These are phyloP conservation scores for Dolichopus griseipennis DNA, from an alignment of 2,888 invertebrate species.

Conservation along the genomic window DNA sequence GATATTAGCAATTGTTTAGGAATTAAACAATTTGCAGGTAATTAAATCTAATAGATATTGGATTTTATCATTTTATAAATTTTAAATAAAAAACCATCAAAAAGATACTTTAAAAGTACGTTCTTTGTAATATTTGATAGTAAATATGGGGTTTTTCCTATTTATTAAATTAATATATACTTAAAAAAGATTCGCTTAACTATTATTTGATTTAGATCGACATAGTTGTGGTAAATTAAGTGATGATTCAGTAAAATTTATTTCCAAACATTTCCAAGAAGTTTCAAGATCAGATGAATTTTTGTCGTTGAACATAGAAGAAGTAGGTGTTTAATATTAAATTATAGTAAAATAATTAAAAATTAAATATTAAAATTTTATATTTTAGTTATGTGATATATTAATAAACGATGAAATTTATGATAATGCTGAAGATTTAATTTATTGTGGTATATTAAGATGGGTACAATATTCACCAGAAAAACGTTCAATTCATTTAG, in stretches of 20 bases:
- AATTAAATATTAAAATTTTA: too few species aligned
- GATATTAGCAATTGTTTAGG: conserved; percentile 19
- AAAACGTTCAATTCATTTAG: conserved; percentile 24
- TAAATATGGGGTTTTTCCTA: too few species aligned
- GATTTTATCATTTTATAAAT: too few species aligned
- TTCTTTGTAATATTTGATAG: too few species aligned
- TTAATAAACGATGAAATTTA: conserved; percentile 27
- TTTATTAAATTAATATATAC: neutral
- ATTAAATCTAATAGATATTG: too few species aligned
- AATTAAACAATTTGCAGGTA: conserved; percentile 20
- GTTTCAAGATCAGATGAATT: conserved; percentile 30
- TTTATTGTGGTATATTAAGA: conserved; percentile 27
- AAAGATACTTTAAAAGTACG: too few species aligned
- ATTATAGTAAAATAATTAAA: neutral
- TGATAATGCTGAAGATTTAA: conserved; percentile 29
- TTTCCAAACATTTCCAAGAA: conserved; percentile 29
- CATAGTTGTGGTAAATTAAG: conserved; percentile 7
- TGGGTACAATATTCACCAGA: conserved; percentile 27
- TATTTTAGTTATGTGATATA: conserved; percentile 24
- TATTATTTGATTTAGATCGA: neutral
- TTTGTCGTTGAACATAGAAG: conserved; percentile 26
- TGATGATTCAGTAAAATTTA: conserved; percentile 26
- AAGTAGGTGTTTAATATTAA: conserved; percentile 23
- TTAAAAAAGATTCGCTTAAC: neutral
- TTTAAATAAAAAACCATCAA: too few species aligned